These are phyloP conservation scores for Etheostoma cragini DNA, from an alignment of 2,113 vertebrate species.

Conservation along the genomic window DNA sequence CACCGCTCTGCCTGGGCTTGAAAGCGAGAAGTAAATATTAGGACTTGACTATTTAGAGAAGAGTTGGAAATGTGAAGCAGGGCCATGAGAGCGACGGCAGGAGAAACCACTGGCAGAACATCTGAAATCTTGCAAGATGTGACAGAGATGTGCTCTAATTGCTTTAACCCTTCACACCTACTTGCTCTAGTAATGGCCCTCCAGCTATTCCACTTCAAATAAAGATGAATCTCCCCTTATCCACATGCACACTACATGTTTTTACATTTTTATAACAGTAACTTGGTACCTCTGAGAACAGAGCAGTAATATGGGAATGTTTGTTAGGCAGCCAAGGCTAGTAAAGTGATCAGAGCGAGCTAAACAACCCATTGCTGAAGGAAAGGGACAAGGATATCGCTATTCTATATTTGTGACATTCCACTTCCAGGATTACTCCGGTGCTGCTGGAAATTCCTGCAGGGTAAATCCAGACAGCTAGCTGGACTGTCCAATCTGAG, in stretches of 20 bases:
- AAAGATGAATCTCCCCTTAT: slow-evolving; percentile 76
- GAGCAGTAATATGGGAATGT: background rate
- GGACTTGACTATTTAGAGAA: slow-evolving; percentile 77
- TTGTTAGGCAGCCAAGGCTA: slow-evolving; percentile 12
- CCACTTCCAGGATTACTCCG: no score
- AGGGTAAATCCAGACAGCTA: no score
- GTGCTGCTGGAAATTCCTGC: no score
- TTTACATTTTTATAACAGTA: background rate
- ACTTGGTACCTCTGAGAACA: slow-evolving; percentile 15
- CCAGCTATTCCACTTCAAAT: slow-evolving; percentile 65
- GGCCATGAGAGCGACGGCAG: slow-evolving; percentile 62
- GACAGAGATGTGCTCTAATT: slow-evolving; percentile 63
- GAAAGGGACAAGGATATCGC: background rate
- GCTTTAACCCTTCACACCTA: slow-evolving; percentile 76
- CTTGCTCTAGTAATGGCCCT: slow-evolving; percentile 65
- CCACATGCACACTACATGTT: slow-evolving; percentile 56
- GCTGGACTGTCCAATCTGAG: no score
- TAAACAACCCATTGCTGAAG: background rate
- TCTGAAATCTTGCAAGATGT: slow-evolving; percentile 65
- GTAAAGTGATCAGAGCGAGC: background rate
- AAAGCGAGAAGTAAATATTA: slow-evolving; percentile 84
- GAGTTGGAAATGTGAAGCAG: slow-evolving; percentile 68
- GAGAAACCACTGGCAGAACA: slow-evolving; percentile 45
- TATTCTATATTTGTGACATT: background rate
- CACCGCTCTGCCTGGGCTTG: slow-evolving; percentile 66